phyloP scores from a whole-genome alignment of 2,888 invertebrate species.

The Athalia circularis region DNA sequence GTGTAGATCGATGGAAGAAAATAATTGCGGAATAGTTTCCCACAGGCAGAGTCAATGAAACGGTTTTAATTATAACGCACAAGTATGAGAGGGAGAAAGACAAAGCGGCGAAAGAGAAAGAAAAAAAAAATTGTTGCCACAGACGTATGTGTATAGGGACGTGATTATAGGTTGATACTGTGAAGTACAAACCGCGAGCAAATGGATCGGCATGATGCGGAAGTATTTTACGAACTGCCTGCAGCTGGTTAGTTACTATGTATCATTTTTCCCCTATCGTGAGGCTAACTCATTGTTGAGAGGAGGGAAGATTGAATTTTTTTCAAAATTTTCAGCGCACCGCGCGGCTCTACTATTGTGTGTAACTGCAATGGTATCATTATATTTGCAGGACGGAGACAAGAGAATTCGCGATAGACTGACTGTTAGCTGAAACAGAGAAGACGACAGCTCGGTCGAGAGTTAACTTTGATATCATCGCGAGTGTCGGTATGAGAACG shows the following conservation, averaged over 20 bases:
- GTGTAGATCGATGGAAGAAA: constrained; percentile 4
- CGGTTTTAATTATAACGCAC: constrained; percentile 4
- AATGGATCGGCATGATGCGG: neutral
- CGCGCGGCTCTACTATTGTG: neutral
- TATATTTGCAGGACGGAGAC: neutral
- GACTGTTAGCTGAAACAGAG: neutral
- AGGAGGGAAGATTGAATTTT: constrained; percentile 5
- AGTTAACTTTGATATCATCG: constrained; percentile 16
- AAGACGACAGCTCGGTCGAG: constrained; percentile 21
- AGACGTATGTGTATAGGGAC: too few species aligned
- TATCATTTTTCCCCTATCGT: neutral
- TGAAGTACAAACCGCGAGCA: too few species aligned
- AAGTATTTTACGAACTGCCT: neutral
- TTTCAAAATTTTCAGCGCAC: constrained; percentile 7
- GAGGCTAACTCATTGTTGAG: neutral
- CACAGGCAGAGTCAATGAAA: neutral
- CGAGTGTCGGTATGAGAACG: neutral
- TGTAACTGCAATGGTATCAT: neutral
- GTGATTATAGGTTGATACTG: too few species aligned
- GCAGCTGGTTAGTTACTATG: neutral
- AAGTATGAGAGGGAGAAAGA: neutral
- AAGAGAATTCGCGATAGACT: neutral
- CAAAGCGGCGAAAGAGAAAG: too few species aligned
- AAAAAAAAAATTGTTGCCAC: too few species aligned
- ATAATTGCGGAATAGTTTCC: constrained; percentile 6